Base-by-base conservation (phyloP, 2,797 vertebrate species). In the Delichon dasypus region DNA sequence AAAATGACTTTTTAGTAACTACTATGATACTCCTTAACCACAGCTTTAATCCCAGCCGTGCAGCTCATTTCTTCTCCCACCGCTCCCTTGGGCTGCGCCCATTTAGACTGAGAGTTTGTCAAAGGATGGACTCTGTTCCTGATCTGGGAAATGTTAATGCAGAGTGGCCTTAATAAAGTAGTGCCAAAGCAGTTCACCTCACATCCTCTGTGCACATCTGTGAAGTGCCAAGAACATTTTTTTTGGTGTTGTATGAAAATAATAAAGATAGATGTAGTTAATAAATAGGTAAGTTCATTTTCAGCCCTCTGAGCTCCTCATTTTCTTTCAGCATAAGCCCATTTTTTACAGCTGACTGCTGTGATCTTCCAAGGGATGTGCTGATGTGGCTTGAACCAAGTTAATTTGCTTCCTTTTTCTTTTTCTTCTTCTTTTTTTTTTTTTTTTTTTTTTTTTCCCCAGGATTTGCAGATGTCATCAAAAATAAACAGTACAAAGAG, bases 321-420 rank as follows among this genome's bases (percentile, higher is more conserved):
- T 92, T 97, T 97, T 97, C 88, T 96, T 90, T 94, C 91, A 89
- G 85, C 73, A 91, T 91, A 88, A 95, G 76, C 84, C 95, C 90
- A 94, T 97, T 97, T 97, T 97, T 98, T 96, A 97, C 94, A 96
- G 96, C 96, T 97, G 96, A 95, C 91, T 96, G 91, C 80, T 88
- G 94, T 95, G 97, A 97, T 98, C 95, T 97, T 97, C 95, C 94
- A 96, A 88, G 82, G 94, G 96, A 97, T 97, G 97, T 98, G 96
- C 96, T 96, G 96, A 97, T 96, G 90, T 95, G 91, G 96, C 94
- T 95, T 95, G 92, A 97, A 96, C 96, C 95, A 96, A 97, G 91
- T 97, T 97, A 95, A 97, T 98, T 96, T 96, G 79, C 76, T 93
- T 92, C 95, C 87, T 79, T 79, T 95, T 94, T 44, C 26, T 77